Conservation (phyloP, 2,797 vertebrate genomes). For the Mormyrops boulengeri region DNA sequence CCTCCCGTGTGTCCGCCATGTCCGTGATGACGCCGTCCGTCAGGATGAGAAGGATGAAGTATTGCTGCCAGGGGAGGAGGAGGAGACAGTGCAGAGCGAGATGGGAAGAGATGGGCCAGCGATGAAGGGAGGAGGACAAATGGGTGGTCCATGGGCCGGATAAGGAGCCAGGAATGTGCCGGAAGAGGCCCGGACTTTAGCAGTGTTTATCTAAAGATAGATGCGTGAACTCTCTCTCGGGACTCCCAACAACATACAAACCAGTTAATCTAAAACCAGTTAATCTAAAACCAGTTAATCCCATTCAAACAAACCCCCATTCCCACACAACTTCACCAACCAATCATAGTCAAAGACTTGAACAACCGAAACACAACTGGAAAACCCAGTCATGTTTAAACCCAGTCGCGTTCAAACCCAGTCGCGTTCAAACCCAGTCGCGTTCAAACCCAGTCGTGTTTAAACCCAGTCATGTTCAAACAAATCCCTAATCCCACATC, state of each 20-base stretch:
- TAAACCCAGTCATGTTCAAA: background rate
- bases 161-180: background rate
- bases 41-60: constrained; percentile 66
- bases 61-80: constrained; percentile 50
- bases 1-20: constrained; percentile 63
- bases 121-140: background rate
- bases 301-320: background rate
- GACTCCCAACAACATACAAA: background rate
- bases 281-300: background rate
- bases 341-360: background rate
- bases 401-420: too few relatives aligned
- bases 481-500: background rate
- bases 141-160: too few relatives aligned
- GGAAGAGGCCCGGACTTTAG: background rate
- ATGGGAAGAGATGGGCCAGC: background rate
- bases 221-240: background rate
- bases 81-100: background rate
- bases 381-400: too few relatives aligned
- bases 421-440: too few relatives aligned
- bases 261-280: too few relatives aligned
- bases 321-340: background rate
- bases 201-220: background rate
- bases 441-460: too few relatives aligned
- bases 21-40: constrained; percentile 67
- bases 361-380: too few relatives aligned